A percentile compares a stretch with the other conserved stretches of the same genome.
Conservation (phyloP, 2,888 invertebrate species). For the Eupithecia exiguata region DNA sequence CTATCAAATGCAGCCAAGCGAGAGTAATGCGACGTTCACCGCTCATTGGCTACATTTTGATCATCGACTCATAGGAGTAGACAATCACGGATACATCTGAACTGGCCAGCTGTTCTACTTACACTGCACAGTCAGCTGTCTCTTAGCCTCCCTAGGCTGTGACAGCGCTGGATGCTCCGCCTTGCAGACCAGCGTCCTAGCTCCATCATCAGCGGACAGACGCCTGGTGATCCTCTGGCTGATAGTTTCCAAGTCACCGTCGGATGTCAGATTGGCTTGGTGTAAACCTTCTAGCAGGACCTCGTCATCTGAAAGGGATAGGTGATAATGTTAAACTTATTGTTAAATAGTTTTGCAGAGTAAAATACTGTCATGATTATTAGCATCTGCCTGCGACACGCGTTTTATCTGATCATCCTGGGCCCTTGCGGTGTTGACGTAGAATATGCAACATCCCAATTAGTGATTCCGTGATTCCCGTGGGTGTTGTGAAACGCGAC, state of each 20-base stretch:
- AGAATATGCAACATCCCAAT: too few relatives aligned
- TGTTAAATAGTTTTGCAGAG: too few relatives aligned
- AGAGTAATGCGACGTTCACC: too few relatives aligned
- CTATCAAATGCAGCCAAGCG: too few relatives aligned
- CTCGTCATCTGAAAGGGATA: slow-evolving; percentile 82
- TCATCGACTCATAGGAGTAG: too few relatives aligned
- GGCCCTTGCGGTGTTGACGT: too few relatives aligned
- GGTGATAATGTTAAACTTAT: not conserved
- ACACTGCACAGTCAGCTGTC: slow-evolving; percentile 71
- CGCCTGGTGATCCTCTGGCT: slow-evolving; percentile 86
- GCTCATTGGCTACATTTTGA: too few relatives aligned
- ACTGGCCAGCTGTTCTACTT: slow-evolving; percentile 46
- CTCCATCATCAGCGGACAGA: slow-evolving; percentile 86
- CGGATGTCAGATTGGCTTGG: slow-evolving; percentile 78
- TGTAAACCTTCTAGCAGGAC: slow-evolving; percentile 84
- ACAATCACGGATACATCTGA: too few relatives aligned
- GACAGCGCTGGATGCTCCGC: slow-evolving; percentile 86
- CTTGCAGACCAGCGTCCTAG: slow-evolving; percentile 86
- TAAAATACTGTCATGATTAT: not conserved
- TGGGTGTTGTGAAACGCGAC: too few relatives aligned
- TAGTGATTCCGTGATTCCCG: too few relatives aligned
- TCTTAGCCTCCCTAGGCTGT: slow-evolving; percentile 57
- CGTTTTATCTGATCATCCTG: not conserved
- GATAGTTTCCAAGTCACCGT: slow-evolving; percentile 85
- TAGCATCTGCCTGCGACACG: not conserved